Percentiles rank a stretch among this genome's conserved stretches.
phyloP scores from a whole-genome alignment of 2,113 vertebrate genomes.

The Burhinus bistriatus region DNA sequence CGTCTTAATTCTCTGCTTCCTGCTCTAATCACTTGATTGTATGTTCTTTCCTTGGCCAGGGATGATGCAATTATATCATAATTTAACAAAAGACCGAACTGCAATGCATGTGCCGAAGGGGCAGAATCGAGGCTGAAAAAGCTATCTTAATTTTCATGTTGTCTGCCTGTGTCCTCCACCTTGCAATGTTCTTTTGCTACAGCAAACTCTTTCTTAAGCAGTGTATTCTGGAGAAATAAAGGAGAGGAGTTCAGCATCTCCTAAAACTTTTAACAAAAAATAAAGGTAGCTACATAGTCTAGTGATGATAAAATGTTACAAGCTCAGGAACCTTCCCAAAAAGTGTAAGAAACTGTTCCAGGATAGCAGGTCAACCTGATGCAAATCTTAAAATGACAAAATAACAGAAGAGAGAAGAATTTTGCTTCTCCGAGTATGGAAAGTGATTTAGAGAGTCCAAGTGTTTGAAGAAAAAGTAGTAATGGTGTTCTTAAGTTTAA shows the following conservation, averaged over 20 bases:
- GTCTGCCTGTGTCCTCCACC: not conserved
- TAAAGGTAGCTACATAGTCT: not conserved
- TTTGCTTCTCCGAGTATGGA: not conserved
- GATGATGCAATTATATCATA: conserved; percentile 7
- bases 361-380: not conserved
- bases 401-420: not conserved
- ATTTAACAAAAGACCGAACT: not conserved
- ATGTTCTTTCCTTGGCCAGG: not conserved
- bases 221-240: not conserved
- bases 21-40: conserved; percentile 9
- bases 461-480: not conserved
- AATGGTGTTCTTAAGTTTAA: not conserved
- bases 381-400: not conserved
- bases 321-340: not conserved
- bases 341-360: not conserved
- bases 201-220: not conserved
- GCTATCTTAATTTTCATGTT: not conserved
- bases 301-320: not conserved
- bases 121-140: not conserved
- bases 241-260: not conserved
- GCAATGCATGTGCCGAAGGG: not conserved
- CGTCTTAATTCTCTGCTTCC: not conserved
- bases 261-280: not conserved
- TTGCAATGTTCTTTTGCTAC: not conserved
- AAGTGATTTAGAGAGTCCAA: not conserved